Evolutionary conservation across 2,113 vertebrate genomes (phyloP).

Genomic region (Podiceps cristatus): DNA sequence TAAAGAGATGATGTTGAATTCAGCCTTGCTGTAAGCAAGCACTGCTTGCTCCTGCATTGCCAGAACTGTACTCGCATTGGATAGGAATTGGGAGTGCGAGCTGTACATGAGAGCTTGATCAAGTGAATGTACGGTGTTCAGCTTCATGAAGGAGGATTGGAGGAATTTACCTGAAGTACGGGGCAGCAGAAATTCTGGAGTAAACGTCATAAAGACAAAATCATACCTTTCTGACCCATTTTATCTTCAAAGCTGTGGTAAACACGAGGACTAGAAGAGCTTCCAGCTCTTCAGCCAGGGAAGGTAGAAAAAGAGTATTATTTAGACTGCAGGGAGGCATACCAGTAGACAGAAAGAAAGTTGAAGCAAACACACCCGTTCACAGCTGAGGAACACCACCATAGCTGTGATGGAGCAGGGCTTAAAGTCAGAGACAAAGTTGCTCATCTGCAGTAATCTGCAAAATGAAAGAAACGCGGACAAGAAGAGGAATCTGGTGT

Average conservation of each 20-base stretch:
- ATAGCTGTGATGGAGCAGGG: background rate
- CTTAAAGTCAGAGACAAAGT: background rate
- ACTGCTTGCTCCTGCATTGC: background rate
- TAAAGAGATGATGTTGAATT: background rate
- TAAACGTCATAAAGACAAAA: background rate
- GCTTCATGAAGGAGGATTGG: background rate
- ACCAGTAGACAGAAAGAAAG: background rate
- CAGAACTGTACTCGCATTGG: background rate
- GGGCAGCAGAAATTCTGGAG: background rate
- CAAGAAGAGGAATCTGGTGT: background rate
- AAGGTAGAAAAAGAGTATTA: background rate
- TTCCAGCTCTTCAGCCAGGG: background rate
- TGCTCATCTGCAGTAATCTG: background rate
- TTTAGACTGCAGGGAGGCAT: background rate
- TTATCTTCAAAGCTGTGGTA: background rate
- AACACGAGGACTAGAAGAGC: background rate
- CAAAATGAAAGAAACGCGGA: background rate
- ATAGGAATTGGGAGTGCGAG: background rate
- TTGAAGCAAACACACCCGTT: background rate
- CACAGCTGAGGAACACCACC: background rate
- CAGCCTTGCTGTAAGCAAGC: background rate
- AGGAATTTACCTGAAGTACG: background rate
- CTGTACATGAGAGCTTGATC: background rate
- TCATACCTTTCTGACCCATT: background rate
- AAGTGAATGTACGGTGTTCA: background rate